Conservation (phyloP, 2,888 invertebrate genomes). For the Drosophila fulvimacula region DNA sequence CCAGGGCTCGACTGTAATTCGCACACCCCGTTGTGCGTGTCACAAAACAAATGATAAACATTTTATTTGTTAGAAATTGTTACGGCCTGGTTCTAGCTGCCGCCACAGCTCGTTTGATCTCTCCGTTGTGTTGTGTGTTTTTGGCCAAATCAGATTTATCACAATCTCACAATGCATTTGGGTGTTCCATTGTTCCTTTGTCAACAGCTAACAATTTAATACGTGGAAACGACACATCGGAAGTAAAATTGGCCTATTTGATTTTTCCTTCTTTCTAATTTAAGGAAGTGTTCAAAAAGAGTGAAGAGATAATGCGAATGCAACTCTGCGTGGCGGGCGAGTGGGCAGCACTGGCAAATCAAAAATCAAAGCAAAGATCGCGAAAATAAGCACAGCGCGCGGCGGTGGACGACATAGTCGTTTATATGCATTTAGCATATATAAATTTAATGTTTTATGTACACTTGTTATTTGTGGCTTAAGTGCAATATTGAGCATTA, state of each 20-base stretch:
- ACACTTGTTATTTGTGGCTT: constrained; percentile 41
- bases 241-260: constrained; percentile 62
- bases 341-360: constrained; percentile 22
- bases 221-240: constrained; percentile 72
- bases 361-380: constrained; percentile 36
- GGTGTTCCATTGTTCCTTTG: constrained; percentile 75
- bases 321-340: constrained; percentile 38
- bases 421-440: not conserved
- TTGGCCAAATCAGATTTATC: constrained; percentile 67
- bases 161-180: constrained; percentile 63
- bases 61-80: constrained; percentile 67
- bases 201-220: constrained; percentile 73
- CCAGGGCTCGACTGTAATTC: constrained; percentile 38
- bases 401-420: constrained; percentile 8
- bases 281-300: constrained; percentile 21
- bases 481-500: constrained; percentile 44
- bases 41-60: constrained; percentile 82
- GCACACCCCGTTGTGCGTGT: constrained; percentile 71
- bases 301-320: constrained; percentile 7
- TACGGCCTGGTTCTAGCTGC: constrained; percentile 45
- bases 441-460: constrained; percentile 61
- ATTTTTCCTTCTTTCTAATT: constrained; percentile 15
- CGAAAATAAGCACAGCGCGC: constrained; percentile 36
- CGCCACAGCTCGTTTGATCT: constrained; percentile 58
- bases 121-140: constrained; percentile 46